Evolutionary conservation across 2,888 invertebrate species (phyloP).

Genomic region (Rhimphoctona megacephalus): DNA sequence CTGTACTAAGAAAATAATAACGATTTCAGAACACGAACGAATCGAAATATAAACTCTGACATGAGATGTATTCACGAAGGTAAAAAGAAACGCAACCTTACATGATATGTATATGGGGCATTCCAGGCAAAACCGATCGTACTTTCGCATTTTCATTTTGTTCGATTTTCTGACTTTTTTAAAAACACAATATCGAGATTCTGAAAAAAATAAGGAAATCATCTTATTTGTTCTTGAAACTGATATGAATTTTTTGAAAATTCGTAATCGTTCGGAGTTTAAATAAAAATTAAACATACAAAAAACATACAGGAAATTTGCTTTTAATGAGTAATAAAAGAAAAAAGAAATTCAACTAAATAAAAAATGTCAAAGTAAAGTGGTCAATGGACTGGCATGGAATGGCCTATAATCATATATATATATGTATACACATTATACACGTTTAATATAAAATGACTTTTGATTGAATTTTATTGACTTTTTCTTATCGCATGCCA

Average conservation of each 20-base stretch:
- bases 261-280: neutral
- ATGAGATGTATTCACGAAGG: neutral
- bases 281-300: neutral
- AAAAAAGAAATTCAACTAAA: neutral
- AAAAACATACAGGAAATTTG: neutral
- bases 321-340: neutral
- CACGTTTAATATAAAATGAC: neutral
- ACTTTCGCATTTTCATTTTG: neutral
- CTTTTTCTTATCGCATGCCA: neutral
- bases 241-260: neutral
- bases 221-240: neutral
- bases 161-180: neutral
- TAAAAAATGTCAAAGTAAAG: neutral
- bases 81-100: neutral
- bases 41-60: conserved; percentile 8
- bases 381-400: neutral
- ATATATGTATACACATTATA: neutral
- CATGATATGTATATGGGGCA: neutral
- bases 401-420: neutral
- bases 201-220: neutral
- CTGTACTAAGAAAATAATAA: conserved; percentile 1
- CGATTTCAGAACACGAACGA: neutral
- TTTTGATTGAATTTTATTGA: conserved; percentile 3
- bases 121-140: neutral
- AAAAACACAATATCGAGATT: neutral